These are phyloP conservation scores for Drosophila kanekoi DNA, from an alignment of 2,888 invertebrate species.

Conservation along the genomic window DNA sequence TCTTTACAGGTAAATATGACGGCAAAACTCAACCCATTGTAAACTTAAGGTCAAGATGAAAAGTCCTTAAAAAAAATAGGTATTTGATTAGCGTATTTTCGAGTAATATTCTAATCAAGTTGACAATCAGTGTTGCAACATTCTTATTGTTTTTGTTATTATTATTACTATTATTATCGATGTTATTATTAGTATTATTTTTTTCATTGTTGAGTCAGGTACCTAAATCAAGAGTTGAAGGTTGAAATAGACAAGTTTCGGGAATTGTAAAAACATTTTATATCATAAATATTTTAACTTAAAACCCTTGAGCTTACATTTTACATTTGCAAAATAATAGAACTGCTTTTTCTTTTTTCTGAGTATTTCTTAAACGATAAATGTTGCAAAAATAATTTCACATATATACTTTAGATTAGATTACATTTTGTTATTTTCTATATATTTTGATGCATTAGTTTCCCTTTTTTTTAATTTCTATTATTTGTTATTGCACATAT, in stretches of 20 bases:
- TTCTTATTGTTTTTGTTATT: neutral
- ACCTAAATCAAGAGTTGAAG: neutral
- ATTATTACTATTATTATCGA: neutral
- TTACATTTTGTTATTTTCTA: conserved; percentile 11
- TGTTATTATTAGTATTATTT: neutral
- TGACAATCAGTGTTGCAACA: neutral
- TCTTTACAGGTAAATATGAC: conserved; percentile 57
- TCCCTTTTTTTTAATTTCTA: conserved; percentile 19
- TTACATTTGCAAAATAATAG: no score
- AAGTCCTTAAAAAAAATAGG: neutral
- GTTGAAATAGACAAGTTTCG: neutral
- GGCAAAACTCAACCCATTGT: conserved; percentile 7
- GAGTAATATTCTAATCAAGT: neutral
- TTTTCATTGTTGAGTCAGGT: neutral
- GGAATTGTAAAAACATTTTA: no score
- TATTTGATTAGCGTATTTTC: conserved; percentile 8
- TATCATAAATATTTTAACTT: no score
- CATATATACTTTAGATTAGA: no score
- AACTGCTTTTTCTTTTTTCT: no score
- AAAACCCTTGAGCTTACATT: no score
- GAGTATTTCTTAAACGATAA: no score
- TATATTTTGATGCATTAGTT: conserved; percentile 13
- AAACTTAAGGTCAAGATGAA: conserved; percentile 31
- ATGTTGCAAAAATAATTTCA: no score
- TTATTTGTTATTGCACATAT: conserved; percentile 26